Conservation (phyloP, 1,140 invertebrate species). For the Centruroides sculpturatus region DNA sequence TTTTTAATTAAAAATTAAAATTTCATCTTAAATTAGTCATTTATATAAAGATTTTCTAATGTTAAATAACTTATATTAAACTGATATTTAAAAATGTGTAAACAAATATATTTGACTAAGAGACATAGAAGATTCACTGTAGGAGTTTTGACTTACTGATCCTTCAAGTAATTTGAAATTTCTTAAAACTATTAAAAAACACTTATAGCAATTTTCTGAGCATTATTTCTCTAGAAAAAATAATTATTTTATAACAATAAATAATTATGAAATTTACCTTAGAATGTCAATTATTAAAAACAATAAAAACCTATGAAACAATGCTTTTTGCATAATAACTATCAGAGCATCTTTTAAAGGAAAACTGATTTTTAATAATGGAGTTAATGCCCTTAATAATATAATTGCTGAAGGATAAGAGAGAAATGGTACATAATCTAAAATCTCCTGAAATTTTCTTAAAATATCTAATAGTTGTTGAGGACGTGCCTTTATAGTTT, state of each 20-base stretch:
- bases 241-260: no score
- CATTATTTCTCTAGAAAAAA: conserved; percentile 20
- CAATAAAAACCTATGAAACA: conserved; percentile 34
- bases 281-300: no score
- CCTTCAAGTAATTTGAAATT: conserved; percentile 29
- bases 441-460: conserved; percentile 25
- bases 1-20: no score
- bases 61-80: no score
- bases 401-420: conserved; percentile 25
- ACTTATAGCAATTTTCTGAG: conserved; percentile 29
- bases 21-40: no score
- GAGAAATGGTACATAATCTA: conserved; percentile 29
- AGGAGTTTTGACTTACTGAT: conserved; percentile 25
- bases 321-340: conserved; percentile 30
- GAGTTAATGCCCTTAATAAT: conserved; percentile 29
- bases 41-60: no score
- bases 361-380: conserved; percentile 30
- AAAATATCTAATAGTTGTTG: conserved; percentile 26
- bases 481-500: conserved; percentile 24
- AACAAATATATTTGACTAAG: no score
- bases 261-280: no score
- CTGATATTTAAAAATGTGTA: no score
- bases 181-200: conserved; percentile 31
- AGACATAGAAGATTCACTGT: no score
- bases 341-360: conserved; percentile 32